Percentiles rank a stretch among this genome's conserved stretches.
phyloP scores from a whole-genome alignment of 2,797 vertebrate species.

The Bryconaethiops microstoma region DNA sequence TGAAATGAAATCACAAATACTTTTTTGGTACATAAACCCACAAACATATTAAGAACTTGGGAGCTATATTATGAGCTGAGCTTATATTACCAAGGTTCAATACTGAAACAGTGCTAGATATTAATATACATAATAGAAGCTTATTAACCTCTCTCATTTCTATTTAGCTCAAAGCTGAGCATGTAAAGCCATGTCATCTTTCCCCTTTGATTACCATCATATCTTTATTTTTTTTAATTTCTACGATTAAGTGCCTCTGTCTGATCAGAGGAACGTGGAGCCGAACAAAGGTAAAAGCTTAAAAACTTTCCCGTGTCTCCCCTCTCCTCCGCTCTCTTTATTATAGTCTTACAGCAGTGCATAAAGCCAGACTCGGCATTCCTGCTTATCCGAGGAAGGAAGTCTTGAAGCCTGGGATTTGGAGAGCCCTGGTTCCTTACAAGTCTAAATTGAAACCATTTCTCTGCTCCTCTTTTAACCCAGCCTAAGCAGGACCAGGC shows the following conservation, averaged over 20 bases:
- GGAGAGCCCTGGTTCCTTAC: conserved; percentile 70
- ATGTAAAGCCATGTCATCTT: neutral
- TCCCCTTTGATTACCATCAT: neutral
- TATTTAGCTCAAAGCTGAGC: neutral
- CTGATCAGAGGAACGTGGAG: conserved; percentile 30
- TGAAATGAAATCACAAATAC: too few relatives aligned
- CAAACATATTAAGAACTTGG: neutral
- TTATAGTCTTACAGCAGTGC: conserved; percentile 55
- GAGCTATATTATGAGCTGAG: neutral
- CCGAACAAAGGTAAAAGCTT: conserved; percentile 27
- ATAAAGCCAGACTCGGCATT: conserved; percentile 73
- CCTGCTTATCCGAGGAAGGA: conserved; percentile 72
- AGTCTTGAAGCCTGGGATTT: conserved; percentile 70
- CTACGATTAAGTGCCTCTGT: conserved; percentile 17
- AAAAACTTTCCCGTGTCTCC: conserved; percentile 29
- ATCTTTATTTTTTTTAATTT: conserved; percentile 10
- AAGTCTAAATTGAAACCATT: conserved; percentile 76
- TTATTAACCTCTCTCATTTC: neutral
- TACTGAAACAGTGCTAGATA: neutral
- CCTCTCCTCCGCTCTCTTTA: conserved; percentile 38
- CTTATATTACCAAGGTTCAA: neutral
- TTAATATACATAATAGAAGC: too few relatives aligned
- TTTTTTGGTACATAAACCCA: too few relatives aligned
- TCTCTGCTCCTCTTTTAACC: conserved; percentile 66
- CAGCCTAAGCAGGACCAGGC: conserved; percentile 71